Conservation (phyloP, 2,113 vertebrate genomes). For the Eonycteris spelaea region DNA sequence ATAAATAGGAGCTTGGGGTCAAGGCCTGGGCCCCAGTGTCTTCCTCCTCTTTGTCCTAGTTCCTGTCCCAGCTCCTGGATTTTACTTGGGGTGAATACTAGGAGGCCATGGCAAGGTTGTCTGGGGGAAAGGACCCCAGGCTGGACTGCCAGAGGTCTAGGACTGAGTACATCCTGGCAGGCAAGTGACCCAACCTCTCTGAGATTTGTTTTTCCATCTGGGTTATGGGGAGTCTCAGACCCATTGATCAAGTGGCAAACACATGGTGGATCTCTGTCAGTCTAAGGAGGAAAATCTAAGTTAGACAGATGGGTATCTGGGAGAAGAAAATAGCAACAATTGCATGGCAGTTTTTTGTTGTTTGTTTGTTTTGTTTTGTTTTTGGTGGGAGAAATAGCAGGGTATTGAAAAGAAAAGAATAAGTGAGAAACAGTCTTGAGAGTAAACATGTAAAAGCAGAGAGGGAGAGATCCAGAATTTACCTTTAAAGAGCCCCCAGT, state of each 20-base stretch:
- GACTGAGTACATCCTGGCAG: not conserved
- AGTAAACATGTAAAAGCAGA: not conserved
- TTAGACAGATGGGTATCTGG: not conserved
- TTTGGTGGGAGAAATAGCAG: not conserved
- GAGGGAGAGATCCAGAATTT: not conserved
- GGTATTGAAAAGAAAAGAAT: not conserved
- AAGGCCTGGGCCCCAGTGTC: constrained; percentile 68
- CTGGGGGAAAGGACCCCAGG: not conserved
- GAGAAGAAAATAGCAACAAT: not conserved
- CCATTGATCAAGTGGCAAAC: not conserved
- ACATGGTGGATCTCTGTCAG: not conserved
- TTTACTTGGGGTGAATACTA: constrained; percentile 28
- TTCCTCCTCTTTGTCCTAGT: constrained; percentile 68
- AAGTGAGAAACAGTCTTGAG: not conserved
- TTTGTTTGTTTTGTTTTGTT: not conserved
- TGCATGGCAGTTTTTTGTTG: not conserved
- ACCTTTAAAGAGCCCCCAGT: not conserved
- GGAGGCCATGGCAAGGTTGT: not conserved
- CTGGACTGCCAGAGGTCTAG: not conserved
- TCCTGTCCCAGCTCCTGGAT: constrained; percentile 42
- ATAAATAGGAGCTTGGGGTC: constrained; percentile 82
- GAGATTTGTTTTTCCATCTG: not conserved
- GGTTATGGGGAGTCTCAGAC: not conserved
- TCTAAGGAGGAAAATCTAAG: not conserved
- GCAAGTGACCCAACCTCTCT: not conserved